phyloP scores from a whole-genome alignment of 1,140 invertebrate genomes.

The Drosophila yakuba region DNA sequence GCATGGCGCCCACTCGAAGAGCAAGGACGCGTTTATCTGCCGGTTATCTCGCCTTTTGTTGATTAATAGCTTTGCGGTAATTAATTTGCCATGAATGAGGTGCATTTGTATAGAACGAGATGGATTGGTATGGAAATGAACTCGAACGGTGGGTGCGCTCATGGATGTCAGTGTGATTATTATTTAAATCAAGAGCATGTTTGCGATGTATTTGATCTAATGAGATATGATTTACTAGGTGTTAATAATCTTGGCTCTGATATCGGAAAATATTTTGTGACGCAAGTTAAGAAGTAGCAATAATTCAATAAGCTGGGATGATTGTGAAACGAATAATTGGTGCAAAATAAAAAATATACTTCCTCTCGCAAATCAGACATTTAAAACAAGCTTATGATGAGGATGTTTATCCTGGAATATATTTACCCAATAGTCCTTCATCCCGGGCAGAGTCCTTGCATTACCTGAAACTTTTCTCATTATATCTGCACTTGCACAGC shows the following conservation, averaged over 20 bases:
- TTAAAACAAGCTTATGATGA: too few species aligned
- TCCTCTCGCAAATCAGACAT: too few species aligned
- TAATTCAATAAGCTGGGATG: too few species aligned
- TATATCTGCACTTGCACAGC: constrained; percentile 43
- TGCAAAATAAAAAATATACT: too few species aligned
- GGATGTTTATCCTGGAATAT: neutral
- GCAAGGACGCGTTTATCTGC: constrained; percentile 60
- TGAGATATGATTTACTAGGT: constrained; percentile 4
- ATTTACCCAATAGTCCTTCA: neutral
- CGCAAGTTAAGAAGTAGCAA: too few species aligned
- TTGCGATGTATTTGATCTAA: neutral
- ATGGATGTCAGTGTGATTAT: neutral
- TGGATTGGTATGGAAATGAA: constrained; percentile 13
- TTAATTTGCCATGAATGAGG: constrained; percentile 74
- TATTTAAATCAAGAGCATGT: neutral
- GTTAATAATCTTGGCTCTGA: constrained; percentile 18
- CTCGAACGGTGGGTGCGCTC: neutral
- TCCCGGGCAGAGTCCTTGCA: neutral
- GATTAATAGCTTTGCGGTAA: constrained; percentile 76
- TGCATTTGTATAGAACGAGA: constrained; percentile 33
- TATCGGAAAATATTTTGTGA: neutral
- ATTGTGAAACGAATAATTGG: too few species aligned
- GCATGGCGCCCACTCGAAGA: constrained; percentile 20
- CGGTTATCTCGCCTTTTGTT: constrained; percentile 68
- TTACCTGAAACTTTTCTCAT: constrained; percentile 74